Conservation (phyloP, 2,888 invertebrate genomes). For the Hoplodrina ambigua region DNA sequence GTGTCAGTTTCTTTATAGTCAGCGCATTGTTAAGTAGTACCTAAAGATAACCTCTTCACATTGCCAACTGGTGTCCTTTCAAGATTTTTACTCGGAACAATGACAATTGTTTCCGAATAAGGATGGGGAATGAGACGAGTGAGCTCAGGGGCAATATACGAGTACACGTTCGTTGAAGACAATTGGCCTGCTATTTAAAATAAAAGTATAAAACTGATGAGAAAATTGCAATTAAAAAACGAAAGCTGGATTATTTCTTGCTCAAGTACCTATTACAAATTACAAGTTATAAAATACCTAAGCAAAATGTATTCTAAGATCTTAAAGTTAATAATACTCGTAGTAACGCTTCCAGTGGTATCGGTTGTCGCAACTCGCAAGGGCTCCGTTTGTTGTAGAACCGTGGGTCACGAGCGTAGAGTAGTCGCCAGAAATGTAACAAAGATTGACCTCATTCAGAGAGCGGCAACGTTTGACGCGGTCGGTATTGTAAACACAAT, state of each 20-base stretch:
- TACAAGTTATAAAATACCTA: constrained; percentile 18
- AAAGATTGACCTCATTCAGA: constrained; percentile 81
- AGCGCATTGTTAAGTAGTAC: constrained; percentile 71
- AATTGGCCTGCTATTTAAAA: neutral
- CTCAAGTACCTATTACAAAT: neutral
- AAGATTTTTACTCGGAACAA: constrained; percentile 76
- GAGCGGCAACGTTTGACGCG: constrained; percentile 76
- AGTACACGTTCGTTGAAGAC: constrained; percentile 14
- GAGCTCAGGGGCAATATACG: constrained; percentile 41
- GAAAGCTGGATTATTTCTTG: neutral
- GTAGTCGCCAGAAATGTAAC: constrained; percentile 75
- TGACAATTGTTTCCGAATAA: constrained; percentile 77
- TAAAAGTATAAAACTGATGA: neutral
- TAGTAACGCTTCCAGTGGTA: constrained; percentile 19
- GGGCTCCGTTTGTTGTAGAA: constrained; percentile 55
- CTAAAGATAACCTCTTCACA: constrained; percentile 66
- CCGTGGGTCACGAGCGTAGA: constrained; percentile 63
- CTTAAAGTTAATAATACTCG: constrained; percentile 20
- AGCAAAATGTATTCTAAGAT: constrained; percentile 20
- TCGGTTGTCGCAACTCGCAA: constrained; percentile 43
- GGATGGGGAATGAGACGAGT: constrained; percentile 50
- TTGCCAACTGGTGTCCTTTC: constrained; percentile 80
- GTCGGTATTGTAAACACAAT: constrained; percentile 78
- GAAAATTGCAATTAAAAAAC: neutral
- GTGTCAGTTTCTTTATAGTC: constrained; percentile 66